Percentiles rank a stretch among this genome's conserved stretches.
Conservation (phyloP, 2,113 vertebrate species). For the Clarias macrocephalus region DNA sequence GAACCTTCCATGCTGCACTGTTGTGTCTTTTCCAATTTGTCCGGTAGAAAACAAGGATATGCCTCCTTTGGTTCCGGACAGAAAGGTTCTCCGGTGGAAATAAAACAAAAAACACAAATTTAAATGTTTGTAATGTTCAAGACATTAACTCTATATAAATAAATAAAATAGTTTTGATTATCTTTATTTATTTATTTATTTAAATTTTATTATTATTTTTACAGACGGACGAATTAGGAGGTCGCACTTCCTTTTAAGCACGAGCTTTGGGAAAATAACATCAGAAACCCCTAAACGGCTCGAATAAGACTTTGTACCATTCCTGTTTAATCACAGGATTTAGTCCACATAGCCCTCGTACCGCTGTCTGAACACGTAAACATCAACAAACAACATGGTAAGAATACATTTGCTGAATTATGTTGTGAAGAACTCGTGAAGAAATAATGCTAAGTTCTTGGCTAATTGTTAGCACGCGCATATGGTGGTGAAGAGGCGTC, state of each 20-base stretch:
- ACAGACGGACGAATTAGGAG: conserved; percentile 11
- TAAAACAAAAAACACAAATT: neutral
- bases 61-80: neutral
- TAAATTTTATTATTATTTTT: too few relatives aligned
- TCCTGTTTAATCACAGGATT: neutral
- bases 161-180: too few relatives aligned
- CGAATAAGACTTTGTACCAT: neutral
- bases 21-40: neutral
- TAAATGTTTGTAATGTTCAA: neutral
- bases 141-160: neutral
- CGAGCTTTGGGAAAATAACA: conserved; percentile 65
- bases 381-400: conserved; percentile 67
- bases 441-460: neutral
- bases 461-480: conserved; percentile 56
- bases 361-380: conserved; percentile 19
- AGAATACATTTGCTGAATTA: neutral
- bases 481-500: neutral
- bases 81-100: neutral
- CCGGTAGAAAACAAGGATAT: neutral
- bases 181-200: too few relatives aligned
- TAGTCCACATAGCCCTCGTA: neutral
- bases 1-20: conserved; percentile 50
- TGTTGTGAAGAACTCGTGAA: neutral
- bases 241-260: conserved; percentile 65
- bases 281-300: conserved; percentile 53